A percentile compares a stretch with the other conserved stretches of the same genome.
Conservation (phyloP, 2,888 invertebrate species). For the Tortrix viridana region DNA sequence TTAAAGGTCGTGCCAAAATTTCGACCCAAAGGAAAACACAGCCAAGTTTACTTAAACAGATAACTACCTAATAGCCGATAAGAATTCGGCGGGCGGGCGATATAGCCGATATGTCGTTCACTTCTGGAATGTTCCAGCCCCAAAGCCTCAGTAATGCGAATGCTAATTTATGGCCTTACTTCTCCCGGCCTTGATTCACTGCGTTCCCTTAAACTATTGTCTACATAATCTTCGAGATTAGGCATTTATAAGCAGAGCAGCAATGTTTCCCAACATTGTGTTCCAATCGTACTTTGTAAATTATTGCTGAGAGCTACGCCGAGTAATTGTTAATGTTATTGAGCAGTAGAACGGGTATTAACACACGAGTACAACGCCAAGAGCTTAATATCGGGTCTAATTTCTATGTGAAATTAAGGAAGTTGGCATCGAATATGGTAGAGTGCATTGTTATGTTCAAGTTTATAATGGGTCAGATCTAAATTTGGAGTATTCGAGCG, state of each 20-base stretch:
- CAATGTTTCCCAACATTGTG: slow-evolving; percentile 22
- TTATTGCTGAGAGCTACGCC: slow-evolving; percentile 6
- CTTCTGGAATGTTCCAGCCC: slow-evolving; percentile 36
- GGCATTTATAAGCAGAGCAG: slow-evolving; percentile 30
- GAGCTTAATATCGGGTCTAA: neutral
- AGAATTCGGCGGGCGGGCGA: slow-evolving; percentile 22
- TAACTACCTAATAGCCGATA: slow-evolving; percentile 18
- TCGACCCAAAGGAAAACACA: neutral
- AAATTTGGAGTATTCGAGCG: too few relatives aligned
- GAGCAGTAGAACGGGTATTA: too few relatives aligned
- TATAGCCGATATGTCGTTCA: slow-evolving; percentile 42
- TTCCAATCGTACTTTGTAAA: slow-evolving; percentile 18
- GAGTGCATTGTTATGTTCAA: too few relatives aligned
- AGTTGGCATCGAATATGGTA: too few relatives aligned
- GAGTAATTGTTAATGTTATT: slow-evolving; percentile 7
- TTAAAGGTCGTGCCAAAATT: neutral
- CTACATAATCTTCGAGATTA: slow-evolving; percentile 35
- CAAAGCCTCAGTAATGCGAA: slow-evolving; percentile 44
- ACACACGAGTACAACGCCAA: too few relatives aligned
- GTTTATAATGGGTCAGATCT: too few relatives aligned
- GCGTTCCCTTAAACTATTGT: slow-evolving; percentile 44
- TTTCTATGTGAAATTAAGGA: neutral
- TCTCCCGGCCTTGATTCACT: slow-evolving; percentile 45
- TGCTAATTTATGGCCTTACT: slow-evolving; percentile 47
- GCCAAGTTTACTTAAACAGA: slow-evolving; percentile 1